Percentiles rank a stretch among this genome's conserved stretches.
Evolutionary conservation across 53 echinoderm and acorn worm genomes (phyloP).

Genomic region (Mesocentrotus franciscanus): DNA sequence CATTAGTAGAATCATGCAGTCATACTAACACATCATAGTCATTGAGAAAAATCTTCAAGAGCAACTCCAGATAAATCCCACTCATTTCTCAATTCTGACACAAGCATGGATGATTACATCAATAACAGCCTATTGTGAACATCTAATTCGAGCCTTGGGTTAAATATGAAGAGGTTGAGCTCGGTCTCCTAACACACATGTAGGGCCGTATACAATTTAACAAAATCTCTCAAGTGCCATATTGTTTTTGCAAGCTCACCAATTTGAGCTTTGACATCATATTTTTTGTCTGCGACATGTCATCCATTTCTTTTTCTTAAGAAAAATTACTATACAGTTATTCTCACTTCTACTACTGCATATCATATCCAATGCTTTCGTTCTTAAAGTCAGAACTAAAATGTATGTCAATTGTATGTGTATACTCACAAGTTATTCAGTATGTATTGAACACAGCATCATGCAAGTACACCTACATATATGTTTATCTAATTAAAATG

Average conservation of each 20-base stretch:
- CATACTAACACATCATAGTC: not conserved
- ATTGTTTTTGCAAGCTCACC: not conserved
- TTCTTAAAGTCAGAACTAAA: no score
- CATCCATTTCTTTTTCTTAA: not conserved
- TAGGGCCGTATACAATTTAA: not conserved
- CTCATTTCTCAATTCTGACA: constrained; percentile 25
- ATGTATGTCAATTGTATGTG: no score
- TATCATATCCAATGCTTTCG: no score
- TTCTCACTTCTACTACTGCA: no score
- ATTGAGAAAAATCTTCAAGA: not conserved
- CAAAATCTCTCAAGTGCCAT: not conserved
- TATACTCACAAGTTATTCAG: no score
- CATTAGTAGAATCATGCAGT: not conserved
- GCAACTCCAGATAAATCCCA: not conserved
- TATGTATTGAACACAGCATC: no score
- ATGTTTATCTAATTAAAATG: no score
- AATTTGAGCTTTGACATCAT: constrained; percentile 1
- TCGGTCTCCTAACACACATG: not conserved
- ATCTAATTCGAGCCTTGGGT: not conserved
- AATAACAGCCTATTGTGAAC: not conserved
- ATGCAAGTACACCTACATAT: no score
- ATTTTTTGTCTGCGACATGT: not conserved
- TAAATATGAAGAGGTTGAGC: not conserved
- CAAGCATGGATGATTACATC: not conserved
- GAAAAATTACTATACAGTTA: no score